Evolutionary conservation across 1,140 invertebrate species (phyloP).

Genomic region (Pinna nobilis): DNA sequence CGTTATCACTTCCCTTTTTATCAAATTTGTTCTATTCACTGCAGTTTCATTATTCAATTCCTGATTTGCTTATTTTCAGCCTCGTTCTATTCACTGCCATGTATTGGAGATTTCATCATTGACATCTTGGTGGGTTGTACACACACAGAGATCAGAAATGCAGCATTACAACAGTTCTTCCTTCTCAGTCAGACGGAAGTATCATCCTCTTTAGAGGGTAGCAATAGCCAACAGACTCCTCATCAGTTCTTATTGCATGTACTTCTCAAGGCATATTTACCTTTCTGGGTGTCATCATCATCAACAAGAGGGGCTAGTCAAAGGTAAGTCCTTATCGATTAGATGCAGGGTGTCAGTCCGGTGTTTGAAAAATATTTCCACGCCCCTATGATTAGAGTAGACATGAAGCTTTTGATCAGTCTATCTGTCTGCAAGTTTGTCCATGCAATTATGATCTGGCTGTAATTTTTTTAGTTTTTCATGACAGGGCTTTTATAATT

Average conservation of each 20-base stretch:
- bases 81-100: conserved; percentile 75
- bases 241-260: conserved; percentile 74
- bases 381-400: too few species aligned
- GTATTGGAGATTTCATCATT: conserved; percentile 76
- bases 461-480: too few species aligned
- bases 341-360: too few species aligned
- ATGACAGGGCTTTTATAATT: too few species aligned
- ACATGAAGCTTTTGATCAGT: too few species aligned
- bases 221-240: conserved; percentile 56
- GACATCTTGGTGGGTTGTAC: conserved; percentile 77
- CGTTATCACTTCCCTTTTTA: too few species aligned
- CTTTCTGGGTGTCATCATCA: conserved; percentile 77
- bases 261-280: conserved; percentile 77
- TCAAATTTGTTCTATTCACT: too few species aligned
- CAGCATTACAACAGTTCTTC: conserved; percentile 75
- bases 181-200: conserved; percentile 69
- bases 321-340: conserved; percentile 60
- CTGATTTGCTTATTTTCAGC: too few species aligned
- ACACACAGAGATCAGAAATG: conserved; percentile 72
- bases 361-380: too few species aligned
- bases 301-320: conserved; percentile 75
- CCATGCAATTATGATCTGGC: too few species aligned
- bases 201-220: conserved; percentile 28
- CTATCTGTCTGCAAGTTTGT: too few species aligned
- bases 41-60: too few species aligned